A percentile compares a stretch with the other conserved stretches of the same genome.
phyloP scores from a whole-genome alignment of 2,113 vertebrate genomes.

The Corythoichthys haematopterus region DNA sequence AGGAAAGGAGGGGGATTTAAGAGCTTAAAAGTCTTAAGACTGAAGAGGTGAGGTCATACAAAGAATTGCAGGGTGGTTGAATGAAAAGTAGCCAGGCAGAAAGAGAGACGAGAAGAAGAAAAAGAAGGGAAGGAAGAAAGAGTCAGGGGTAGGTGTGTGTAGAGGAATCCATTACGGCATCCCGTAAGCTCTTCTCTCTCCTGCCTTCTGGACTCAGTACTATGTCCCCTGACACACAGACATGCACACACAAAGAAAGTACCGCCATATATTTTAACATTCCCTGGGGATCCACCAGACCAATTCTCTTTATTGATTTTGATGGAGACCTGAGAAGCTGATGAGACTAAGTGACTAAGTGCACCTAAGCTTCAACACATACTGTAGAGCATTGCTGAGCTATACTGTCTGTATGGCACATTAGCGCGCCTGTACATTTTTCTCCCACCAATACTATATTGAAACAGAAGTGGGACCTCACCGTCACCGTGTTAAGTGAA shows the following conservation, averaged over 20 bases:
- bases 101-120: background rate
- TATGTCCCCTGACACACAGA: constrained; percentile 22
- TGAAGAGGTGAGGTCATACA: constrained; percentile 41
- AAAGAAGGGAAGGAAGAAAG: constrained; percentile 1
- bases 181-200: constrained; percentile 37
- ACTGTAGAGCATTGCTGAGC: constrained; percentile 9
- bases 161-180: constrained; percentile 53
- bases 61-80: constrained; percentile 10
- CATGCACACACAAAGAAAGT: constrained; percentile 4
- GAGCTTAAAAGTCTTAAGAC: constrained; percentile 41
- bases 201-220: constrained; percentile 43
- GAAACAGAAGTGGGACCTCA: constrained; percentile 20
- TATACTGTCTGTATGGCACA: constrained; percentile 9
- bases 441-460: constrained; percentile 1
- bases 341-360: constrained; percentile 42
- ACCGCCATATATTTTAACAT: constrained; percentile 31
- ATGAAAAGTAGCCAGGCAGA: background rate
- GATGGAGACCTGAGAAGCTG: constrained; percentile 50
- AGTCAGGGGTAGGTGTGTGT: constrained; percentile 15
- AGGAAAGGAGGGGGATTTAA: constrained; percentile 39
- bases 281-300: constrained; percentile 43
- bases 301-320: constrained; percentile 63
- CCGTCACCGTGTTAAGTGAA: constrained; percentile 52
- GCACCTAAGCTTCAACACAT: constrained; percentile 38
- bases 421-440: constrained; percentile 8